Percentiles rank a stretch among this genome's conserved stretches.
Evolutionary conservation across 2,113 vertebrate species (phyloP).

Genomic region (Pantherophis guttatus): DNA sequence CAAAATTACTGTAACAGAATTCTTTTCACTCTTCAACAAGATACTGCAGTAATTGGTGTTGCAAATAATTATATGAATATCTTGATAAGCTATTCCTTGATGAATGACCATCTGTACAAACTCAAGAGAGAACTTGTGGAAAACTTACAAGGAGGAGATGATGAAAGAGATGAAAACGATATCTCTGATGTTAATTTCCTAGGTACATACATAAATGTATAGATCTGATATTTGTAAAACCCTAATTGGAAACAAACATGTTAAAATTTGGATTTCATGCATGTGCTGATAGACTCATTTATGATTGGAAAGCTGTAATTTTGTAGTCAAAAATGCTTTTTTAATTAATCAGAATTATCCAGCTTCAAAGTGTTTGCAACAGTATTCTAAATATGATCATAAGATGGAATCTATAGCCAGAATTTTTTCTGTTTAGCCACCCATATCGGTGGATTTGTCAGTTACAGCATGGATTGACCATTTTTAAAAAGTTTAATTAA

Average conservation of each 20-base stretch:
- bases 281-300: slow-evolving; percentile 12
- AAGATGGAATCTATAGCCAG: background rate
- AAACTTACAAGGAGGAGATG: background rate
- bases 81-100: background rate
- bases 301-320: background rate
- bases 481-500: slow-evolving; percentile 2
- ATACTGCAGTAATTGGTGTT: background rate
- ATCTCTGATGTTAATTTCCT: background rate
- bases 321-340: accelerated
- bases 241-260: background rate
- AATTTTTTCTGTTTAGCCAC: background rate
- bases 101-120: background rate
- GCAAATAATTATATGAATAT: background rate
- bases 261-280: background rate
- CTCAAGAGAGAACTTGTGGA: background rate
- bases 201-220: background rate
- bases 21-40: background rate
- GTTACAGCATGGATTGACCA: background rate
- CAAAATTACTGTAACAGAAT: background rate
- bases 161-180: background rate
- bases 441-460: background rate
- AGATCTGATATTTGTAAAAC: background rate
- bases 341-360: slow-evolving; percentile 19
- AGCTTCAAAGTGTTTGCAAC: background rate
- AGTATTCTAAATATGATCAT: background rate